A percentile compares a stretch with the other conserved stretches of the same genome.
phyloP scores from a whole-genome alignment of 2,113 vertebrate genomes.

The Lampris megalopsis region DNA sequence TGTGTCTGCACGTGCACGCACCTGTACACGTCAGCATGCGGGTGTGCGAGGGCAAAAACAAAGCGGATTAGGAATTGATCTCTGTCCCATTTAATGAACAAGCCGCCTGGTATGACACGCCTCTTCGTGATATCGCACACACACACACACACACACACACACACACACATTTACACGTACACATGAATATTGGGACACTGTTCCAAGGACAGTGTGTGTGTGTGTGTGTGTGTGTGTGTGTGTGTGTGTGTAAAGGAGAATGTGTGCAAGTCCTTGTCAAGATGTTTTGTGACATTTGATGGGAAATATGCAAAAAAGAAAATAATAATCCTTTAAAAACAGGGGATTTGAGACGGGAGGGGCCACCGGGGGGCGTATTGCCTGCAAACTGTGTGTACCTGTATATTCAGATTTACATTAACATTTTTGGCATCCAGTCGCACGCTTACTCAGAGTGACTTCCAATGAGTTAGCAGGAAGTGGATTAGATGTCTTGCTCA shows the following conservation, averaged over 20 bases:
- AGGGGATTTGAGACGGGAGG: background rate
- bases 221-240: background rate
- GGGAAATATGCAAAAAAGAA: background rate
- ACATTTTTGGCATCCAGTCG: too few species aligned
- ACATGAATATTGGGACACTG: background rate
- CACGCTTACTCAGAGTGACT: background rate
- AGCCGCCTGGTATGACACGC: slow-evolving; percentile 51
- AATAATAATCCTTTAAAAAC: background rate
- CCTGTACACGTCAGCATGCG: background rate
- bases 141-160: slow-evolving; percentile 8
- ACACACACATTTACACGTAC: slow-evolving; percentile 1
- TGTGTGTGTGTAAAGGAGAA: background rate
- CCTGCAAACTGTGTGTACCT: background rate
- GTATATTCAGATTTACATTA: background rate
- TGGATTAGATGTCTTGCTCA: background rate
- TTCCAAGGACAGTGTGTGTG: slow-evolving; percentile 33
- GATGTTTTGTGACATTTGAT: background rate
- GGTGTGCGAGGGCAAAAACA: slow-evolving; percentile 33
- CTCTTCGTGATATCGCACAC: slow-evolving; percentile 23
- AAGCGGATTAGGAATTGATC: slow-evolving; percentile 73
- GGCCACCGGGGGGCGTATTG: too few species aligned
- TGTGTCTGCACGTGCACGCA: slow-evolving; percentile 20
- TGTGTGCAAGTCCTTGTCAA: background rate
- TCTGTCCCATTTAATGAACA: slow-evolving; percentile 65
- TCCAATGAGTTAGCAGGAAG: too few species aligned